Base-by-base conservation (phyloP, 2,797 vertebrate species). In the Valencia hispanica region DNA sequence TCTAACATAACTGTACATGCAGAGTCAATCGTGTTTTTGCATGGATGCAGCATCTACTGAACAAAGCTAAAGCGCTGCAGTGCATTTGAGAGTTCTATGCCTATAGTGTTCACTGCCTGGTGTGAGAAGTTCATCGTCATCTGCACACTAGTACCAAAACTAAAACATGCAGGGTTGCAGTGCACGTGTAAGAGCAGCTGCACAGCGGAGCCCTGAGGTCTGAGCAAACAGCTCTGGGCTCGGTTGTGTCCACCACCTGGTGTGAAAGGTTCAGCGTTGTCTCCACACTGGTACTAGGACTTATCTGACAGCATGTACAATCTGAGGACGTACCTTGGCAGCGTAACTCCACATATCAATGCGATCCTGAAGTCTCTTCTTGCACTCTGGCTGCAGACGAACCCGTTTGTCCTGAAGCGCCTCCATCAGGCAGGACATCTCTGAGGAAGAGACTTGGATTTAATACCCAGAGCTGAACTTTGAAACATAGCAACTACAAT, bases 281-380 rank as follows among this genome's bases (percentile, higher is more conserved):
- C 15, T 27, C 3, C 27, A 27, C 55, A 30, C 55, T 18, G 11
- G 27, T 30, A 15, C 27, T 4, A 11, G 51, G 51, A n/a, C 11
- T 9, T 51, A 20, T 57, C n/a, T 57, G 55, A 57, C 55, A 27
- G 11, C n/a, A 30, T 14, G 15, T 57, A 27, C 55, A 55, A 10
- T 10, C 7, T 55, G 53, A 27, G n/a, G 39, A 11, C 8, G 45
- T 88, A 99, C 98, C 97, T 98, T 99, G 10, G 98, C 98, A 0
- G 98, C 98, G 0, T 97, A 99, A 88, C 97, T 97, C 98, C 98
- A 99, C 98, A 99, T 99, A 68, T 99, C 98, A 12, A 99, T 97
- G 7, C 98, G 97, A 83, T 99, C 98, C 72, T 99, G 97, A 71
- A 99, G 96, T 77, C 98, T 97, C 87, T 99, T 99, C 93, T 99